Conservation (phyloP, 1,140 invertebrate species). For the Pogonus chalceus region DNA sequence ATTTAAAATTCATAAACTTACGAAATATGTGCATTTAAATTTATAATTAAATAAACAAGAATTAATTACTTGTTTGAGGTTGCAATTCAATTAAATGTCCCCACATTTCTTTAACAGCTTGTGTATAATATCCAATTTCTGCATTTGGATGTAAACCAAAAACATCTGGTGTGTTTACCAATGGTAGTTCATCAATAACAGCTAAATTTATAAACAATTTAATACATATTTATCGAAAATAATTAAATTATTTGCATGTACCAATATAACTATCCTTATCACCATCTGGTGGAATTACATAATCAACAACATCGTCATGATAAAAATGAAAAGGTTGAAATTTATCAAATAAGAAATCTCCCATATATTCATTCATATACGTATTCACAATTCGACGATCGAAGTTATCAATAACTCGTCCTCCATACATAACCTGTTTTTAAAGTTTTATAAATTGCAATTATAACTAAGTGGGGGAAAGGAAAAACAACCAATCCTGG, state of each 20-base stretch:
- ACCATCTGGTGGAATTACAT: slow-evolving; percentile 61
- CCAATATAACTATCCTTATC: slow-evolving; percentile 60
- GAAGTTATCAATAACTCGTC: slow-evolving; percentile 80
- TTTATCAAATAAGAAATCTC: slow-evolving; percentile 81
- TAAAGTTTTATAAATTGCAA: slow-evolving; percentile 2
- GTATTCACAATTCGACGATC: slow-evolving; percentile 74
- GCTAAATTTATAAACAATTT: slow-evolving; percentile 31
- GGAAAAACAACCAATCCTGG: not conserved
- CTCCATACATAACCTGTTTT: slow-evolving; percentile 80
- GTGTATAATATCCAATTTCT: slow-evolving; percentile 84
- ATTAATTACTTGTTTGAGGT: slow-evolving; percentile 63
- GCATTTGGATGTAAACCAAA: slow-evolving; percentile 88
- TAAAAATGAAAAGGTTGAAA: slow-evolving; percentile 88
- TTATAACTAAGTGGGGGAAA: not conserved
- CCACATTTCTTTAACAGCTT: slow-evolving; percentile 76
- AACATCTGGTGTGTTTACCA: slow-evolving; percentile 71
- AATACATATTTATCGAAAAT: slow-evolving; percentile 7
- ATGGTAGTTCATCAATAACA: slow-evolving; percentile 59
- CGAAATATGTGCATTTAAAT: no score
- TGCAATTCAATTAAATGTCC: slow-evolving; percentile 72
- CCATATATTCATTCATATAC: slow-evolving; percentile 90
- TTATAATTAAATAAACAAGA: not conserved
- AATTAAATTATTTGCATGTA: slow-evolving; percentile 21
- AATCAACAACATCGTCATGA: slow-evolving; percentile 61
- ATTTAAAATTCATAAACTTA: no score